Conservation (phyloP, 30 jellyfish, hydroid and myxozoan species). For the Aurelia sp. region DNA sequence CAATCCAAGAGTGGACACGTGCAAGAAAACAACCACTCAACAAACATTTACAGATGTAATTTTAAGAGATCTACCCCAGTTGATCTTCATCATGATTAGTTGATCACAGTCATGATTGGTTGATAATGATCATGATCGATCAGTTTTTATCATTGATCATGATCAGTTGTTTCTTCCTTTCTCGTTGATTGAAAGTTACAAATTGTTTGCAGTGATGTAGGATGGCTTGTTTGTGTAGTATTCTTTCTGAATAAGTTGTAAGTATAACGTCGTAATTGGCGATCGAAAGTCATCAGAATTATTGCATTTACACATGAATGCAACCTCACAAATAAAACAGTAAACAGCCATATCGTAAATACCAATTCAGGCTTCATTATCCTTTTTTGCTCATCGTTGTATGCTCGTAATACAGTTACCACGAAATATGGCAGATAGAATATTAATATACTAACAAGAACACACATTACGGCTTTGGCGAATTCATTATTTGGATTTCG, state of each 20-base stretch:
- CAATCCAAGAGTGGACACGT: too few species aligned
- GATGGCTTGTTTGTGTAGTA: not conserved
- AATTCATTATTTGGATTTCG: constrained; percentile 25
- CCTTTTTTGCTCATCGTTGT: not conserved
- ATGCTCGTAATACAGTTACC: not conserved
- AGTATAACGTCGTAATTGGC: not conserved
- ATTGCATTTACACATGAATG: not conserved
- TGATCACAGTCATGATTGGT: too few species aligned
- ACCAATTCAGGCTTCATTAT: not conserved
- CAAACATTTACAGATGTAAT: too few species aligned
- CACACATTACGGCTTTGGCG: constrained; percentile 17
- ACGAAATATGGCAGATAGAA: not conserved
- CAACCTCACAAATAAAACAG: not conserved
- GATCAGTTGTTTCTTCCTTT: too few species aligned
- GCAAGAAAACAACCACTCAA: too few species aligned
- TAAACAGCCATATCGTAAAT: constrained; percentile 3
- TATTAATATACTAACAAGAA: constrained; percentile 1
- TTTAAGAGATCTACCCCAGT: too few species aligned
- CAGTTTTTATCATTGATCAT: too few species aligned
- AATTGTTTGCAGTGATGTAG: not conserved
- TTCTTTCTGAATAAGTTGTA: not conserved
- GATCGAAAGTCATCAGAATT: not conserved
- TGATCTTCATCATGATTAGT: too few species aligned
- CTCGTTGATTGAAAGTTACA: too few species aligned
- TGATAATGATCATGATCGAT: too few species aligned